Evolutionary conservation across 2,797 vertebrate genomes (phyloP).

Genomic region (Apogon hyalosoma): DNA sequence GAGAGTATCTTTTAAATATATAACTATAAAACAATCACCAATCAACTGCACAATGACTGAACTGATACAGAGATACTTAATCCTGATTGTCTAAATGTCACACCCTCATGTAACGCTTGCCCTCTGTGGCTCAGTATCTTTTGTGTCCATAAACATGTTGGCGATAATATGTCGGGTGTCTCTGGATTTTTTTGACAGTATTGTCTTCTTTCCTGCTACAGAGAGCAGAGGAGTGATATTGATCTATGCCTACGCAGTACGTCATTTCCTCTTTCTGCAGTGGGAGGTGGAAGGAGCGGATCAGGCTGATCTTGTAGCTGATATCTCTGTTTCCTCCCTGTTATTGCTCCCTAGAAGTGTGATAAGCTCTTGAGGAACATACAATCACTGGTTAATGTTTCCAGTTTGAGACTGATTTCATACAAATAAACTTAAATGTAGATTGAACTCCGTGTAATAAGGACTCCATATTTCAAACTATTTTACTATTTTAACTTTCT

Average conservation of each 20-base stretch:
- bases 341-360: slow-evolving; percentile 33
- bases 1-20: background rate
- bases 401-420: background rate
- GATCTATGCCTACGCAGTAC: slow-evolving; percentile 46
- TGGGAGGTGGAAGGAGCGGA: slow-evolving; percentile 35
- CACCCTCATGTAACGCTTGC: slow-evolving; percentile 33
- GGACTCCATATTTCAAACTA: background rate
- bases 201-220: slow-evolving; percentile 47
- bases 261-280: slow-evolving; percentile 60
- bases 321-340: slow-evolving; percentile 31
- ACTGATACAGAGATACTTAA: background rate
- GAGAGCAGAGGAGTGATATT: slow-evolving; percentile 55
- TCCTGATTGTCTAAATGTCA: background rate
- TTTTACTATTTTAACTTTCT: background rate
- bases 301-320: slow-evolving; percentile 34
- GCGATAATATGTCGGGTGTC: slow-evolving; percentile 42
- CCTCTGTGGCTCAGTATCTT: slow-evolving; percentile 39
- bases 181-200: slow-evolving; percentile 28
- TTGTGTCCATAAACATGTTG: slow-evolving; percentile 48
- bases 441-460: background rate
- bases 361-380: slow-evolving; percentile 33
- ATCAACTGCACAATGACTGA: background rate
- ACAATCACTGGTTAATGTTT: slow-evolving; percentile 8
- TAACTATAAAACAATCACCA: background rate
- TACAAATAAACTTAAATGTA: slow-evolving; percentile 1